Evolutionary conservation across 2,113 vertebrate species (phyloP), one percentile per base, ranked within the genome.

Genomic region (Mohoua ochrocephala): DNA sequence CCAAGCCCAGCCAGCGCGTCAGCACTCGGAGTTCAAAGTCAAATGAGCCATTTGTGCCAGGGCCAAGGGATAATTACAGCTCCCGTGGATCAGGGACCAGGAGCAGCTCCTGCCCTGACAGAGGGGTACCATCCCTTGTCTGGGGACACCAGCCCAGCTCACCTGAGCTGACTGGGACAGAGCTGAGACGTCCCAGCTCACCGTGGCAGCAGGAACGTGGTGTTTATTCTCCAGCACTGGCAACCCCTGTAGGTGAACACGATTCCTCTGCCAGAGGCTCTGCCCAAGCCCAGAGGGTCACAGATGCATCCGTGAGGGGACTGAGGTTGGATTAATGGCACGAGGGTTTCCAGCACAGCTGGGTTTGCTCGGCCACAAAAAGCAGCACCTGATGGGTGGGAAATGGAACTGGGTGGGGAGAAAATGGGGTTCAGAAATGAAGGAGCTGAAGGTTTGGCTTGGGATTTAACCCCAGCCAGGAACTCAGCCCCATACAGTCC

Each of bases 21-120:
- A 87, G 76, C 63, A 41, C 61, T 80, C 10, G 1, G 87, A 5
- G 37, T 91, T 96, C 70, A 5, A 90, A 95, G 88, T 75, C 94
- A 94, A 96, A 97, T 28, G 69, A 97, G 91, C 87, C 83, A 93
- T 94, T 92, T 93, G 63, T 82, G 94, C 1, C 6, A 49, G 54
- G 83, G 92, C 94, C 87, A 89, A 65, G 86, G 93, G 89, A 94
- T 93, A 97, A 97, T 95, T 87, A 39, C 73, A 89, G 73, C 35
- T 84, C 87, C 90, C 0, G 1, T 60, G n/a, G 71, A 37, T 7
- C 0, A 0, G 89, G 42, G 61, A 73, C 44, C 69, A 24, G 60
- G 54, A 91, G 70, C 47, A 83, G 76, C 79, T 69, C 21, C 1
- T 27, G 61, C 44, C 57, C 77, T 42, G 49, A 21, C 8, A 17